Conservation (phyloP, 2,797 vertebrate genomes). For the Rhinogobio ventralis region DNA sequence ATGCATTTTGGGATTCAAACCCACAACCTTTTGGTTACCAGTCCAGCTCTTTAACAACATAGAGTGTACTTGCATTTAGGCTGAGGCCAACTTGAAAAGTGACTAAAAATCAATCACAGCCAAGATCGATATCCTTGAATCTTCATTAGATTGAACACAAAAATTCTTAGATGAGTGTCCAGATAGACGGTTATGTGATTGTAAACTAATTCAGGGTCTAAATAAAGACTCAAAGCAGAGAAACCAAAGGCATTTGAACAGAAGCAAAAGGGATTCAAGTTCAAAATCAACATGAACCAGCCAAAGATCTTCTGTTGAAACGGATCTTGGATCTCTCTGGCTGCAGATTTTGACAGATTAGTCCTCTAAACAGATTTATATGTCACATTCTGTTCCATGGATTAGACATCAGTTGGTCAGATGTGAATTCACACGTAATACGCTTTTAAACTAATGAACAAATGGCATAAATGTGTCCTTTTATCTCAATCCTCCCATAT, state of each 20-base stretch:
- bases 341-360: conserved; percentile 4
- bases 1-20: conserved; percentile 15
- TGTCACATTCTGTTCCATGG: background rate
- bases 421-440: background rate
- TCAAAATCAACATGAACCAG: background rate
- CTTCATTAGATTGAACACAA: background rate
- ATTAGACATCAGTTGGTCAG: background rate
- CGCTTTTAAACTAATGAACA: conserved; percentile 23
- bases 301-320: background rate
- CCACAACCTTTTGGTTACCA: background rate
- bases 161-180: background rate
- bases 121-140: background rate
- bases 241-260: background rate
- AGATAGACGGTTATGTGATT: background rate
- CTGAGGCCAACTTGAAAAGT: background rate
- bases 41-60: background rate
- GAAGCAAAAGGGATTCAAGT: background rate
- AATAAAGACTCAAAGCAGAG: background rate
- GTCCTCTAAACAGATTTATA: conserved; percentile 7
- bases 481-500: background rate
- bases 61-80: background rate
- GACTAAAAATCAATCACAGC: background rate
- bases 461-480: background rate
- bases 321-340: background rate
- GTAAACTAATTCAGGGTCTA: background rate